A percentile compares a stretch with the other conserved stretches of the same genome.
These are phyloP conservation scores for Macaca mulatta DNA, from an alignment of 2,113 vertebrate genomes.

Conservation along the genomic window DNA sequence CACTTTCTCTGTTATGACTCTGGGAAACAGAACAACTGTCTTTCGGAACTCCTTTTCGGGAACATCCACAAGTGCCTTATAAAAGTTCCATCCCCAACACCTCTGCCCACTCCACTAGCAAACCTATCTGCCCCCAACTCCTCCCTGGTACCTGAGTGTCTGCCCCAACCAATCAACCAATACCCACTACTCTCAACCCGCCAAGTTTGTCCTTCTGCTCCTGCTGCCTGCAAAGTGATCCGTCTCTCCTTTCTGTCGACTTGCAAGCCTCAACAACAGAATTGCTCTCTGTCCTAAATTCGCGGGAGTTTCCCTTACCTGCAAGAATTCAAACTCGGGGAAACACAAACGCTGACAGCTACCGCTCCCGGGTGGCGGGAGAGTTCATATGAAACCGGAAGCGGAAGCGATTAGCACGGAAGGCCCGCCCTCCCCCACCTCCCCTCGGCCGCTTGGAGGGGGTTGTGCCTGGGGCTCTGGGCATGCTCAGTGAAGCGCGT, in stretches of 20 bases:
- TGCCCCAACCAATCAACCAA: not conserved
- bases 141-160: fast-evolving
- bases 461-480: too few relatives aligned
- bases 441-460: not conserved
- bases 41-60: not conserved
- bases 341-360: fast-evolving
- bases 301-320: not conserved
- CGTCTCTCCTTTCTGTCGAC: not conserved
- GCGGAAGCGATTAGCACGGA: not conserved
- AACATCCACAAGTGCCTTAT: not conserved
- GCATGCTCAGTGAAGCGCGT: fast-evolving
- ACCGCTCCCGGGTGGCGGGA: slow-evolving; percentile 53
- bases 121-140: not conserved
- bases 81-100: not conserved
- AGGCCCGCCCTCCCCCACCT: not conserved
- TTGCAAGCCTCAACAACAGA: not conserved
- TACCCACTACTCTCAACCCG: not conserved
- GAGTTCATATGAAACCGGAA: slow-evolving; percentile 56
- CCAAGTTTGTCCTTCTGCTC: not conserved
- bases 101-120: fast-evolving
- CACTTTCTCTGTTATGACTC: not conserved
- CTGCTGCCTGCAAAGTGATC: not conserved
- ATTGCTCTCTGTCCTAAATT: not conserved
- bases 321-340: fast-evolving
- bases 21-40: not conserved